Conservation (phyloP, 2,113 vertebrate genomes). For the Nothoprocta pentlandii region DNA sequence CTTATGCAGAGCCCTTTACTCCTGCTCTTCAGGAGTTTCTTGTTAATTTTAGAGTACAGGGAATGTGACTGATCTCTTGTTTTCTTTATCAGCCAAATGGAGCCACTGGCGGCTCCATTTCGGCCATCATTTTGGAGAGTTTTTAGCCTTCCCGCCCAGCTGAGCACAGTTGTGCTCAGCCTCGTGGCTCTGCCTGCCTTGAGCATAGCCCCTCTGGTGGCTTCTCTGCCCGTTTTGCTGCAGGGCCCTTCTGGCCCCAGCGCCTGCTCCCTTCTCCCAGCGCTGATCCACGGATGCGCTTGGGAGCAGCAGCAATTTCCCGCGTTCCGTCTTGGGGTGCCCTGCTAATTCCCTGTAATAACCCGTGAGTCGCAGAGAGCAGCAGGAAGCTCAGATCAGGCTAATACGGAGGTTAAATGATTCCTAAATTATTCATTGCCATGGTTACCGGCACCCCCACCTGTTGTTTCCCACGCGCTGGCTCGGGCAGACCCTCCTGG, state of each 20-base stretch:
- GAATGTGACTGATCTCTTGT: not conserved
- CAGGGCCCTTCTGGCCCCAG: too few relatives aligned
- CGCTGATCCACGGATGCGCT: rapidly evolving
- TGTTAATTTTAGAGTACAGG: not conserved
- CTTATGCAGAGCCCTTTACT: not conserved
- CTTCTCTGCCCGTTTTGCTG: too few relatives aligned
- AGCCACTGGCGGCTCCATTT: too few relatives aligned
- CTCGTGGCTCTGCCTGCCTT: too few relatives aligned
- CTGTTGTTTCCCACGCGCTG: not conserved
- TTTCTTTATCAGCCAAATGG: not conserved
- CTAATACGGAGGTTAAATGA: not conserved
- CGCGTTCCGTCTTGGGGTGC: rapidly evolving
- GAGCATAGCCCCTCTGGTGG: too few relatives aligned
- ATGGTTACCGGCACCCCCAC: rapidly evolving
- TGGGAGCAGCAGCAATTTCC: not conserved
- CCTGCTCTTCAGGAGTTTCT: slow-evolving; percentile 2
- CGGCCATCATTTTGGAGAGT: rapidly evolving
- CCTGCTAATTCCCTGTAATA: rapidly evolving
- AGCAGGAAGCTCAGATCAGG: not conserved
- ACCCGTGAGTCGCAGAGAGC: rapidly evolving
- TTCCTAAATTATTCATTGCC: not conserved
- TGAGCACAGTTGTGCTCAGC: too few relatives aligned
- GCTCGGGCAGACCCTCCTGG: not conserved
- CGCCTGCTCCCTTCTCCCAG: too few relatives aligned
- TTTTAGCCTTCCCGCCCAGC: rapidly evolving